Percentiles rank a stretch among this genome's conserved stretches.
Conservation (phyloP, 2,797 vertebrate genomes). For the Malacoctenus gilli region DNA sequence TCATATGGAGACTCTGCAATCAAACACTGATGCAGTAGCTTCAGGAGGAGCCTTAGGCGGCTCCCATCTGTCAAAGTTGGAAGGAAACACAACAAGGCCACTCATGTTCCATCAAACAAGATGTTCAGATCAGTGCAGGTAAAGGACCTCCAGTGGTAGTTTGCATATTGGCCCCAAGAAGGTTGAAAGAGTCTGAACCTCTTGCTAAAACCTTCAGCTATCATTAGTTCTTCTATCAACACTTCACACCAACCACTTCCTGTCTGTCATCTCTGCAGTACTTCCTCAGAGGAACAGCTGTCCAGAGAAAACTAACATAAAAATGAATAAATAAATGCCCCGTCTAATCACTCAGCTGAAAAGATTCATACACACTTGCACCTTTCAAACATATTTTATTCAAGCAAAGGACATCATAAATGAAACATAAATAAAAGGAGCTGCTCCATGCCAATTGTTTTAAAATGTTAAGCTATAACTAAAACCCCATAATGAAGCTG, state of each 20-base stretch:
- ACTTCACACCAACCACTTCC: slow-evolving; percentile 34
- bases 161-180: slow-evolving; percentile 45
- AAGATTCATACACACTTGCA: slow-evolving; percentile 56
- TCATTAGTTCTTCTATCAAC: slow-evolving; percentile 54
- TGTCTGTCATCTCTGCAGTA: slow-evolving; percentile 30
- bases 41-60: slow-evolving; percentile 75
- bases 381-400: slow-evolving; percentile 72
- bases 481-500: slow-evolving; percentile 76
- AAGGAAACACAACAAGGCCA: slow-evolving; percentile 62
- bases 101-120: slow-evolving; percentile 65
- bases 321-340: slow-evolving; percentile 72
- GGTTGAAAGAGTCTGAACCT: slow-evolving; percentile 46
- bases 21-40: slow-evolving; percentile 63
- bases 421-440: slow-evolving; percentile 69
- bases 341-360: slow-evolving; percentile 63
- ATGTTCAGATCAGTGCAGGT: slow-evolving; percentile 60
- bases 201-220: slow-evolving; percentile 56
- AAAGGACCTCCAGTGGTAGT: slow-evolving; percentile 52
- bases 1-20: too few relatives aligned
- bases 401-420: slow-evolving; percentile 67
- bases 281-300: slow-evolving; percentile 40
- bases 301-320: slow-evolving; percentile 60
- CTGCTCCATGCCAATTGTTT: slow-evolving; percentile 64
- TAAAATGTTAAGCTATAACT: slow-evolving; percentile 74
- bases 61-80: slow-evolving; percentile 74